Conservation (phyloP, 2,797 vertebrate genomes). For the Adelosebastes latens region DNA sequence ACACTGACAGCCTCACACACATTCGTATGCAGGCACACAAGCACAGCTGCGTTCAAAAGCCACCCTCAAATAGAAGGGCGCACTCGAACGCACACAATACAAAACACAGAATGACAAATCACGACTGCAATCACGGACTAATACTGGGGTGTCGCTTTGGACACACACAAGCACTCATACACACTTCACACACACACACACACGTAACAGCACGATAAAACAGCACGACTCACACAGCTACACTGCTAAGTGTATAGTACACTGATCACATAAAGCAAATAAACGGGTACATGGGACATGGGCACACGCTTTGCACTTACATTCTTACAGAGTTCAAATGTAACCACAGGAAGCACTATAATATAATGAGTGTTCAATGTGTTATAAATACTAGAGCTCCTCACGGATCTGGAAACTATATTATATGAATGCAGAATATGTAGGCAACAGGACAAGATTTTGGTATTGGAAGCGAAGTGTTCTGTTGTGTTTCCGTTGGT, state of each 20-base stretch:
- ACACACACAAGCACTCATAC: neutral
- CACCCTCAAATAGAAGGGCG: neutral
- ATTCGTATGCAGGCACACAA: neutral
- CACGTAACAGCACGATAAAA: conserved; percentile 8
- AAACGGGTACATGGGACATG: neutral
- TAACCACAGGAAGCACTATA: neutral
- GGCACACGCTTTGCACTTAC: neutral
- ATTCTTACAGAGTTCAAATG: neutral
- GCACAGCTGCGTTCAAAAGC: neutral
- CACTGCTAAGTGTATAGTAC: neutral
- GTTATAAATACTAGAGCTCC: neutral
- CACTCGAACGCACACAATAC: neutral
- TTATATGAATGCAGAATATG: neutral
- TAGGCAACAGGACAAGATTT: neutral
- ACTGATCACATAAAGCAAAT: neutral
- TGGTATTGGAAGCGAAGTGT: neutral
- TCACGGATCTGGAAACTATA: neutral
- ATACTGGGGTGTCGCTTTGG: neutral
- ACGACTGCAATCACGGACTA: conserved; percentile 20
- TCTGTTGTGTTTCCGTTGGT: too few species aligned
- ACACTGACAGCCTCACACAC: neutral
- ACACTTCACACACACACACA: neutral
- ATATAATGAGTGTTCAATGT: neutral
- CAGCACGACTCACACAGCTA: neutral
- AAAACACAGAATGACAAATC: conserved; percentile 25